phyloP scores from a whole-genome alignment of 2,797 vertebrate genomes.

The Enteromius mattozi region DNA sequence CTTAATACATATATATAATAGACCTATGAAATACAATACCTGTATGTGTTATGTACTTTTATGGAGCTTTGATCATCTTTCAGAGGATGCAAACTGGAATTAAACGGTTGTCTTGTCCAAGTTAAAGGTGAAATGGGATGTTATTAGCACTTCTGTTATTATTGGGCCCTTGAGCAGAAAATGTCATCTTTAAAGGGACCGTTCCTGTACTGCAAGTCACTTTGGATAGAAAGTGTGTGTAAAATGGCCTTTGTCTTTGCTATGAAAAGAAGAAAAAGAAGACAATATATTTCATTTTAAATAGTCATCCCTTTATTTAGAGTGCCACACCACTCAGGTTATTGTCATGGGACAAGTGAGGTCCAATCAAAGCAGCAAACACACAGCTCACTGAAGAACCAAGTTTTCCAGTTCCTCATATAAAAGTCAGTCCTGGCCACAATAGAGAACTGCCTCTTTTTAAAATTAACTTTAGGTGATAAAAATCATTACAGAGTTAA shows the following conservation, averaged over 20 bases:
- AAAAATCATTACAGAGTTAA: conserved; percentile 71
- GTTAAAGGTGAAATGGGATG: not conserved
- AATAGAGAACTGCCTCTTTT: conserved; percentile 57
- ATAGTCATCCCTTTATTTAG: conserved; percentile 78
- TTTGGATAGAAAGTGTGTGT: not conserved
- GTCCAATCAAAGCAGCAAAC: conserved; percentile 73
- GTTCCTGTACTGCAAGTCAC: not conserved
- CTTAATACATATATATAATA: not conserved
- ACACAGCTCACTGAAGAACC: conserved; percentile 70
- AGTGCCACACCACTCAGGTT: conserved; percentile 76
- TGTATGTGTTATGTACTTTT: not conserved
- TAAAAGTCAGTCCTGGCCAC: conserved; percentile 70
- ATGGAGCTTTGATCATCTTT: not conserved
- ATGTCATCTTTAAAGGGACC: not conserved
- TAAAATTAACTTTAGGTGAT: conserved; percentile 67
- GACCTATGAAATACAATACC: not conserved
- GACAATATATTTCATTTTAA: conserved; percentile 55
- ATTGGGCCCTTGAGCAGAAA: not conserved
- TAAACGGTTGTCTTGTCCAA: not conserved
- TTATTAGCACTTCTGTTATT: not conserved
- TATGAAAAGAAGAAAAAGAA: conserved; percentile 42
- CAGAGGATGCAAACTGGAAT: not conserved
- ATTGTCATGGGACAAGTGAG: conserved; percentile 67
- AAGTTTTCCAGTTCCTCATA: conserved; percentile 63
- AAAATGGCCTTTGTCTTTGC: not conserved